These are phyloP conservation scores for Lepidurus packardi DNA, from an alignment of 1,140 invertebrate species.

Conservation along the genomic window DNA sequence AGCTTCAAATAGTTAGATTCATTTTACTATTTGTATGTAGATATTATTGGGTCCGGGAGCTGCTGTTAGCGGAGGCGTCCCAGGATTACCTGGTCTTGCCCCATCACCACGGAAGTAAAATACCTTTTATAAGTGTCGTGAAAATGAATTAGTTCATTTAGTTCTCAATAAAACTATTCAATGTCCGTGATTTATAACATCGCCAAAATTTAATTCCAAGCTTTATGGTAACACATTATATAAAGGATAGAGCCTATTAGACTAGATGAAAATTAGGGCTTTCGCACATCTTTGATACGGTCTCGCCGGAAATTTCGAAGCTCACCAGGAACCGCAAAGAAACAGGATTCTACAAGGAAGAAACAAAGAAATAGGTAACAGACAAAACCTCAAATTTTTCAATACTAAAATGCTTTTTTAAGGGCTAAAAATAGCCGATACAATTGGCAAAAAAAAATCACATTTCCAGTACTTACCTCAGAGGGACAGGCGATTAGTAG, in stretches of 20 bases:
- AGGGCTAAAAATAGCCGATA: too few species aligned
- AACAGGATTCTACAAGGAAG: neutral
- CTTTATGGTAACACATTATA: neutral
- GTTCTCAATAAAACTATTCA: neutral
- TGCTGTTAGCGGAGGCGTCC: neutral
- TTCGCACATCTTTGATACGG: neutral
- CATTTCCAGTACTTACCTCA: neutral
- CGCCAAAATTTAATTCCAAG: neutral
- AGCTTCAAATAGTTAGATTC: neutral
- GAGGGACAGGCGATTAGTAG: neutral
- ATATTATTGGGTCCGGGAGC: neutral
- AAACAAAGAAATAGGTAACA: neutral
- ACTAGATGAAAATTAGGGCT: conserved; percentile 11
- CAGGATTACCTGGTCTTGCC: neutral
- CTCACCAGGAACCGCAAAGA: neutral
- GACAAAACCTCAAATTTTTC: too few species aligned
- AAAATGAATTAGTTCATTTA: conserved; percentile 2
- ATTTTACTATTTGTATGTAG: neutral
- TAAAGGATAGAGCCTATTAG: neutral
- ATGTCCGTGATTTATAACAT: neutral
- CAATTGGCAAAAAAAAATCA: neutral
- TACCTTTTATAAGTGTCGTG: neutral
- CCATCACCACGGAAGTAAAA: neutral
- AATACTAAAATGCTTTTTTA: too few species aligned
- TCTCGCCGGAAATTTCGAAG: neutral